phyloP scores from a whole-genome alignment of 1,140 invertebrate genomes.

The Augochlora pura region DNA sequence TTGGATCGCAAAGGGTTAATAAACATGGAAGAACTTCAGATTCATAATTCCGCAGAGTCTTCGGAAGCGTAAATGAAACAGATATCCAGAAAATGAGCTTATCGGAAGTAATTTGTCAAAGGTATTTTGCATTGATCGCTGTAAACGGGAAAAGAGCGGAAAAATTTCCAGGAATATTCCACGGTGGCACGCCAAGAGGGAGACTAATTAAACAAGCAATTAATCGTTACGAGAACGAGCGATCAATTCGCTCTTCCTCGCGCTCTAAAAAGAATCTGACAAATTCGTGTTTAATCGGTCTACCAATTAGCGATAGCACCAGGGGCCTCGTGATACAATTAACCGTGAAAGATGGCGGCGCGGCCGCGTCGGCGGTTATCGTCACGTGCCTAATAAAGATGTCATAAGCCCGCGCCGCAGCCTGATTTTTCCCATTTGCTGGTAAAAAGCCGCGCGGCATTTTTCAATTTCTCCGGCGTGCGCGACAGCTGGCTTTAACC shows the following conservation, averaged over 20 bases:
- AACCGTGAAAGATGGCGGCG: neutral
- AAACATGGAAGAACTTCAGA: too few relatives aligned
- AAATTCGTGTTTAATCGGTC: neutral
- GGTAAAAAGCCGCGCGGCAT: neutral
- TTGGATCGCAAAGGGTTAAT: too few relatives aligned
- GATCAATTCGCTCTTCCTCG: neutral
- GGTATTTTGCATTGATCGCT: neutral
- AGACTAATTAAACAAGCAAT: neutral
- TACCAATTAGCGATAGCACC: neutral
- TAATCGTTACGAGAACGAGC: neutral
- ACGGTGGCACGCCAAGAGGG: neutral
- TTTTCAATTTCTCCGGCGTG: constrained; percentile 43
- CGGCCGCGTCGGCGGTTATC: neutral
- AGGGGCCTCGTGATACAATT: neutral
- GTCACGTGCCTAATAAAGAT: constrained; percentile 7
- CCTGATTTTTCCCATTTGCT: constrained; percentile 6
- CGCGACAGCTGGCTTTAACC: constrained; percentile 55
- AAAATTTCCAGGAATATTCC: neutral
- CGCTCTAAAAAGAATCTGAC: neutral
- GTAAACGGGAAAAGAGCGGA: neutral
- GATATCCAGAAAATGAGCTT: too few relatives aligned
- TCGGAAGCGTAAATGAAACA: neutral
- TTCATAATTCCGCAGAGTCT: too few relatives aligned
- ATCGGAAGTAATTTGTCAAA: too few relatives aligned
- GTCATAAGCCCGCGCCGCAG: neutral